phyloP scores from a whole-genome alignment of 2,797 vertebrate genomes.

The Sebastes wilsoni region DNA sequence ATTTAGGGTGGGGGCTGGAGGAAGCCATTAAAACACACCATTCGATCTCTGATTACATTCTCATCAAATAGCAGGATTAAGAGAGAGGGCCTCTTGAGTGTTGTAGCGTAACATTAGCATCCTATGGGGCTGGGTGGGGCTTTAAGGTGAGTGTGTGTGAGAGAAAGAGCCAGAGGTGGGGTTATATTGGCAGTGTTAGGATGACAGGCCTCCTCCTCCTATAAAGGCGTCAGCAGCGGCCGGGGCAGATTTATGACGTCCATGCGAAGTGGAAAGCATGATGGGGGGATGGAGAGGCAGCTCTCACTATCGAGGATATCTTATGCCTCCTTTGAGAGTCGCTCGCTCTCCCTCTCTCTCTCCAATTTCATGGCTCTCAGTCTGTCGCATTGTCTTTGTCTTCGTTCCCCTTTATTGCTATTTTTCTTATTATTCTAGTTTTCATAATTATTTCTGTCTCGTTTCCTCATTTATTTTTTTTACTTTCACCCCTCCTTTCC shows the following conservation, averaged over 20 bases:
- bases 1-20: conserved; percentile 3
- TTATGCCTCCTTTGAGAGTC: conserved; percentile 64
- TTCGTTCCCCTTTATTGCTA: conserved; percentile 6
- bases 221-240: conserved; percentile 62
- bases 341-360: not conserved
- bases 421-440: conserved; percentile 18
- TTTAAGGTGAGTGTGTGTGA: conserved; percentile 33
- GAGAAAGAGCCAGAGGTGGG: conserved; percentile 4
- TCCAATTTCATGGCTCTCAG: conserved; percentile 60
- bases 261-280: conserved; percentile 46
- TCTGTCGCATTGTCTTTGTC: conserved; percentile 38
- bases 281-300: conserved; percentile 64
- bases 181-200: conserved; percentile 55
- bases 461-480: not conserved
- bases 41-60: conserved; percentile 37
- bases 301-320: conserved; percentile 56
- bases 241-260: conserved; percentile 67
- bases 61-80: conserved; percentile 53
- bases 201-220: conserved; percentile 43
- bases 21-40: conserved; percentile 47
- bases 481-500: not conserved
- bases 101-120: conserved; percentile 40
- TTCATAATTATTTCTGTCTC: conserved; percentile 14
- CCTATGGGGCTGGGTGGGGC: conserved; percentile 41
- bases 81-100: conserved; percentile 19